Base-by-base conservation (phyloP, 2,113 vertebrate genomes). In the Colossoma macropomum region DNA sequence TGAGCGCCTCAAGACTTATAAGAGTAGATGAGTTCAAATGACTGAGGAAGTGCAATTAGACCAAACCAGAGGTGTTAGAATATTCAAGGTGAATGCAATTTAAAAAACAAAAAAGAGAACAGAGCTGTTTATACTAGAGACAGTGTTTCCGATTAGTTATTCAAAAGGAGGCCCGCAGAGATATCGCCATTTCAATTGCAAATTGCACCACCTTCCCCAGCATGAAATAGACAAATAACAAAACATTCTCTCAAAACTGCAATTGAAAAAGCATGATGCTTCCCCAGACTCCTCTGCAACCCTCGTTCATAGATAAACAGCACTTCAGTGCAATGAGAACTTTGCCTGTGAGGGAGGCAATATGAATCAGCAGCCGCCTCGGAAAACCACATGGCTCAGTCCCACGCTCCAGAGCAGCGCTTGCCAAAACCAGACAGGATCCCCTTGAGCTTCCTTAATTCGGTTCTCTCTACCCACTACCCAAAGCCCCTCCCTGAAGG, bases 401-500 rank as follows among this genome's bases (percentile, higher is more conserved):
- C 68, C 68, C 38, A 45, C 23, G 68, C 68, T 45, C 68, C 68
- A 23, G 0, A 71, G 68, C 2, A 5, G 38, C 23, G 23, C 34
- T 41, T 71, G 68, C 38, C 34, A 71, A 45, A 71, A 71, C 38
- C 68, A 71, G 34, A 45, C 32, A 12, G 68, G 68, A 71, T 71
- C 38, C 34, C 34, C 68, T 7, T 45, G 68, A 71, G 68, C 68
- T 45, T 71, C 68, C 34, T 41, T 71, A 71, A 71, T 41, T 71
- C 38, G 11, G 6, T 41, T 45, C 38, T 21, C 38, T 71, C 68
- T 71, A 23, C 68, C 68, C 34, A 45, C 68, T 69, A 69, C 66
- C 66, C 34, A 69, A 69, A 71, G 34, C 68, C 68, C 38, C n/a
- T n/a, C 68, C 34, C 68, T 45, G 68, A 71, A 25, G 34, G 66